Evolutionary conservation across 2,888 invertebrate species (phyloP), one percentile per base, ranked within the genome.

Genomic region (Ormyrus rosae): DNA sequence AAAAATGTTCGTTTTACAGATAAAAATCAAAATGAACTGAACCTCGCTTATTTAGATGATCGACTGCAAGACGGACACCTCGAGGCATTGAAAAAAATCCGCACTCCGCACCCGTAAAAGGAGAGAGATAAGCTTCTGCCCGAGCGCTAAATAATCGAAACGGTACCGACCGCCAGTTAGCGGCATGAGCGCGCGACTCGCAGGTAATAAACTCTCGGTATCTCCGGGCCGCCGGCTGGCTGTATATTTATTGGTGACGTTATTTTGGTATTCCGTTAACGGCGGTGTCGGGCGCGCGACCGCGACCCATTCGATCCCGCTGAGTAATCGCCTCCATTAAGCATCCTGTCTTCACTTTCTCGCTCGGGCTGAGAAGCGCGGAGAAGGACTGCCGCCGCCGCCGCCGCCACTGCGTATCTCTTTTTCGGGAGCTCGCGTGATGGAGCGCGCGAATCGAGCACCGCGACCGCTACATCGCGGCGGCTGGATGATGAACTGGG

Each of bases 221-320:
- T 19, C 19, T 19, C 19, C 19, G 19, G 19, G 13, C 58, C 11
- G 11, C 13, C 13, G 19, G 46, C 69, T 82, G 79, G 78, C 65
- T 81, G 86, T 89, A 89, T 89, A 89, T 90, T 89, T 90, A 89
- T 90, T 88, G 55, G 75, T 88, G 89, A 88, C 89, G 89, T 90
- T 90, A 90, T 90, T 90, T 90, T 87, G 87, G 90, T 89, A 90
- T 90, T 89, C 86, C 90, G 88, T 90, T 89, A 89, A 88, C 86
- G 82, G 86, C 53, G 46, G 86, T 85, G 89, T 88, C 86, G 87
- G 50, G 51, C 86, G 85, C 84, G 84, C 84, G 85, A 85, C 84
- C 86, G 83, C 87, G 85, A 85, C 86, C 87, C 88, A 85, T 90
- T 90, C 90, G 90, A 90, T 90, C 88, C 19, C 87, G 87, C 87